phyloP scores from a whole-genome alignment of 2,888 invertebrate genomes.

The Tetranychus piercei region DNA sequence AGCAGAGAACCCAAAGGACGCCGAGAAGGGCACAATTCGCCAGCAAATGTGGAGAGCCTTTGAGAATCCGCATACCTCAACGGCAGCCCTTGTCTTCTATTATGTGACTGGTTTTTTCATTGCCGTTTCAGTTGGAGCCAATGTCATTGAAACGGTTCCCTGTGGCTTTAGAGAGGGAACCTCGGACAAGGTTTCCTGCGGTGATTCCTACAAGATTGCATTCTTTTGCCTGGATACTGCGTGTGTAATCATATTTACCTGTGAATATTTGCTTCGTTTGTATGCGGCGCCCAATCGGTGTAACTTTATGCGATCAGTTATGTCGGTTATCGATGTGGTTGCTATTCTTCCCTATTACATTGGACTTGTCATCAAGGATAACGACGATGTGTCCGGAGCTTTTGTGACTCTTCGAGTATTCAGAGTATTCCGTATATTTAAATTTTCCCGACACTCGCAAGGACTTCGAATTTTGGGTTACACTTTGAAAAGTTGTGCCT shows the following conservation, averaged over 20 bases:
- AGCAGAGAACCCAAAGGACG: slow-evolving; percentile 54
- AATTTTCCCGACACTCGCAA: slow-evolving; percentile 98
- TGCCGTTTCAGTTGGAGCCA: slow-evolving; percentile 96
- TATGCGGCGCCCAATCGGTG: slow-evolving; percentile 97
- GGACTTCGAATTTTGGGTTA: slow-evolving; percentile 95
- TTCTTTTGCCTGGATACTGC: slow-evolving; percentile 99
- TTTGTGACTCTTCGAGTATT: slow-evolving; percentile 97
- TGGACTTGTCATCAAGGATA: slow-evolving; percentile 87
- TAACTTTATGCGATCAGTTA: slow-evolving; percentile 91
- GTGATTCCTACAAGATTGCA: slow-evolving; percentile 89
- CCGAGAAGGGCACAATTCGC: slow-evolving; percentile 49
- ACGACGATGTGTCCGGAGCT: slow-evolving; percentile 95
- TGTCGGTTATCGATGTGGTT: slow-evolving; percentile 98
- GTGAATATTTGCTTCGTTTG: slow-evolving; percentile 74
- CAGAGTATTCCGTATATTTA: slow-evolving; percentile 98
- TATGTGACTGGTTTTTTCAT: slow-evolving; percentile 99
- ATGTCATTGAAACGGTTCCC: slow-evolving; percentile 92
- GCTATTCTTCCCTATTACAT: slow-evolving; percentile 98
- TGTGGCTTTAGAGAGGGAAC: slow-evolving; percentile 40
- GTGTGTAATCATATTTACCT: slow-evolving; percentile 99
- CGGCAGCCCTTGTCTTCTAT: slow-evolving; percentile 96
- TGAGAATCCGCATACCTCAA: slow-evolving; percentile 96
- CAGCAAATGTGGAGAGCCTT: slow-evolving; percentile 99
- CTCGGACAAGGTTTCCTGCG: slow-evolving; percentile 48
- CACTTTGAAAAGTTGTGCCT: slow-evolving; percentile 95